Conservation (phyloP, 2,113 vertebrate genomes). For the Pycnonotus jocosus region DNA sequence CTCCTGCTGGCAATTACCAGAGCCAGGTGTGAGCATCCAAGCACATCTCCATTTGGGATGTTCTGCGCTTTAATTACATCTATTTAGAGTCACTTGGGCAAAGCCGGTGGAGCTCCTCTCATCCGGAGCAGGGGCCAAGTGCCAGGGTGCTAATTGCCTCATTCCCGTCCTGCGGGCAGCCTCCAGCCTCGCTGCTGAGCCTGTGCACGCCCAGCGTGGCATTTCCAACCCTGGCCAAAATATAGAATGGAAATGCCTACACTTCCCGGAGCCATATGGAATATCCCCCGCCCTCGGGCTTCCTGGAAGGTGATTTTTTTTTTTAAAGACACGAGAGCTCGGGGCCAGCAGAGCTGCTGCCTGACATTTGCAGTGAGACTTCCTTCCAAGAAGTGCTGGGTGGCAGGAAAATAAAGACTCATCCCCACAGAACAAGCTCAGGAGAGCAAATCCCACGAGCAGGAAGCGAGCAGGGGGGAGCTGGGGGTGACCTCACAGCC, state of each 20-base stretch:
- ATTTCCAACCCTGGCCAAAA: not conserved
- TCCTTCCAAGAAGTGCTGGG: not conserved
- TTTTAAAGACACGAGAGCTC: not conserved
- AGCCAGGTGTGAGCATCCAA: slow-evolving; percentile 16
- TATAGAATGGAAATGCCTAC: not conserved
- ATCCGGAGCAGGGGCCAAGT: not conserved
- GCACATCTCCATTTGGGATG: slow-evolving; percentile 14
- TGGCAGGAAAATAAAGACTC: not conserved
- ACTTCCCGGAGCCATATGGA: not conserved
- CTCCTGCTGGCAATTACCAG: not conserved
- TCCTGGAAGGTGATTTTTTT: not conserved
- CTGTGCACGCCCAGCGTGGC: not conserved
- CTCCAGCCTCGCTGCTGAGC: not conserved
- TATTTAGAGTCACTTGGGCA: slow-evolving; percentile 15
- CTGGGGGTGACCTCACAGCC: not conserved
- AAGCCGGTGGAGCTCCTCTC: not conserved
- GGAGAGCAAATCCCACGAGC: not conserved
- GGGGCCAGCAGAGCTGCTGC: not conserved
- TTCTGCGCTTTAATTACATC: slow-evolving; percentile 24
- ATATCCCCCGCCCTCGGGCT: not conserved
- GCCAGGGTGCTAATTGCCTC: not conserved
- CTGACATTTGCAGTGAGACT: not conserved
- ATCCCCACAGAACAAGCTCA: not conserved
- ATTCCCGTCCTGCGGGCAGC: not conserved
- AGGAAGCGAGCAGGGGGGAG: not conserved